A percentile compares a stretch with the other conserved stretches of the same genome.
Conservation (phyloP, 2,888 invertebrate genomes). For the Unio pictorum region DNA sequence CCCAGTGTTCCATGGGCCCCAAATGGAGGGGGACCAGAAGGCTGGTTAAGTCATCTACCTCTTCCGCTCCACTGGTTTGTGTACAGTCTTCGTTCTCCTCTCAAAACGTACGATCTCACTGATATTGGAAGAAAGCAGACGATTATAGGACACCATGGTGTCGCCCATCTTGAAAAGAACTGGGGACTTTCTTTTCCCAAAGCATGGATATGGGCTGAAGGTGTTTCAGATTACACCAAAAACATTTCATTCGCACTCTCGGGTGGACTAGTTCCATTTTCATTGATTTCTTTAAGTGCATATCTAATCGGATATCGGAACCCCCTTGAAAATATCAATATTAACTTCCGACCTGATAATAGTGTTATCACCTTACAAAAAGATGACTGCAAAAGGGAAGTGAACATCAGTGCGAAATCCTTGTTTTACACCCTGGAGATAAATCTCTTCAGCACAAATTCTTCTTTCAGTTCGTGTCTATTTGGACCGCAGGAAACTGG, state of each 20-base stretch:
- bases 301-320: slow-evolving; percentile 57
- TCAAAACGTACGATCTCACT: slow-evolving; percentile 33
- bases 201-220: slow-evolving; percentile 61
- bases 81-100: slow-evolving; percentile 48
- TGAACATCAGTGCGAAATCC: slow-evolving; percentile 28
- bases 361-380: slow-evolving; percentile 26
- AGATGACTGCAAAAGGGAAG: slow-evolving; percentile 45
- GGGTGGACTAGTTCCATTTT: slow-evolving; percentile 48
- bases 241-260: slow-evolving; percentile 45
- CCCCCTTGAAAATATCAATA: slow-evolving; percentile 28
- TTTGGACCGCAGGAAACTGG: slow-evolving; percentile 50
- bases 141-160: slow-evolving; percentile 20
- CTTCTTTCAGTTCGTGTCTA: slow-evolving; percentile 51
- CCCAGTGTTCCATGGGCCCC: slow-evolving; percentile 43
- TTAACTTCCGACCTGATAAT: slow-evolving; percentile 50
- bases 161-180: slow-evolving; percentile 58
- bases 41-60: slow-evolving; percentile 49
- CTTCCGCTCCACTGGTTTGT: slow-evolving; percentile 62
- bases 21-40: slow-evolving; percentile 50
- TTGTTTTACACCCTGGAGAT: slow-evolving; percentile 33
- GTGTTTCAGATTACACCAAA: slow-evolving; percentile 17
- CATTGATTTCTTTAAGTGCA: slow-evolving; percentile 32
- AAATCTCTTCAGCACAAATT: slow-evolving; percentile 13
- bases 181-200: slow-evolving; percentile 59
- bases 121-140: slow-evolving; percentile 24